Conservation (phyloP, 2,113 vertebrate genomes). For the Sebastes schlegelii region DNA sequence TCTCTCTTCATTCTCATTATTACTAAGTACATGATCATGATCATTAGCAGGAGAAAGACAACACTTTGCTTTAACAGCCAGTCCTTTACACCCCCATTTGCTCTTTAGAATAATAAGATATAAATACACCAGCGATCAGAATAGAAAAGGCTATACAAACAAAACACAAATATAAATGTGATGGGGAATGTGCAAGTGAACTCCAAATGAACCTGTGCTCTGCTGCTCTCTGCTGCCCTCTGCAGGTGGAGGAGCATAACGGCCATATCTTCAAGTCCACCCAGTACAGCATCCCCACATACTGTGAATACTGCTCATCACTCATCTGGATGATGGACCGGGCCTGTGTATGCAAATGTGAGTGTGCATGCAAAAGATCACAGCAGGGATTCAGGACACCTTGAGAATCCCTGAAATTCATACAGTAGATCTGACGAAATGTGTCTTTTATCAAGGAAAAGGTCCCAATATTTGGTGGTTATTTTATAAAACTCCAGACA, state of each 20-base stretch:
- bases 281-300: constrained; percentile 98
- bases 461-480: background rate
- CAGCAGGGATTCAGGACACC: background rate
- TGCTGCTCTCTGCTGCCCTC: constrained; percentile 46
- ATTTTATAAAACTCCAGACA: too few species aligned
- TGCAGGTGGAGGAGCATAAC: constrained; percentile 96
- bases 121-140: background rate
- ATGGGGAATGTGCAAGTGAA: background rate
- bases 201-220: constrained; percentile 15
- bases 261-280: constrained; percentile 99
- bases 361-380: constrained; percentile 67
- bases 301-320: constrained; percentile 97
- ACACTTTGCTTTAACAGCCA: background rate
- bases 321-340: constrained; percentile 99
- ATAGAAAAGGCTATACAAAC: background rate
- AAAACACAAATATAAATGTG: background rate
- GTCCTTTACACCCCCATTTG: background rate
- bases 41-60: background rate
- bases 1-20: constrained; percentile 40
- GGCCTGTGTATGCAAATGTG: constrained; percentile 97
- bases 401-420: background rate
- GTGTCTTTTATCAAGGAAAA: background rate
- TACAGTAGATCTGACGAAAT: background rate
- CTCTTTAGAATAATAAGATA: constrained; percentile 18
- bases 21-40: background rate